Evolutionary conservation across 2,888 invertebrate species (phyloP), one percentile per base, ranked within the genome.

Genomic region (Pecten maximus): DNA sequence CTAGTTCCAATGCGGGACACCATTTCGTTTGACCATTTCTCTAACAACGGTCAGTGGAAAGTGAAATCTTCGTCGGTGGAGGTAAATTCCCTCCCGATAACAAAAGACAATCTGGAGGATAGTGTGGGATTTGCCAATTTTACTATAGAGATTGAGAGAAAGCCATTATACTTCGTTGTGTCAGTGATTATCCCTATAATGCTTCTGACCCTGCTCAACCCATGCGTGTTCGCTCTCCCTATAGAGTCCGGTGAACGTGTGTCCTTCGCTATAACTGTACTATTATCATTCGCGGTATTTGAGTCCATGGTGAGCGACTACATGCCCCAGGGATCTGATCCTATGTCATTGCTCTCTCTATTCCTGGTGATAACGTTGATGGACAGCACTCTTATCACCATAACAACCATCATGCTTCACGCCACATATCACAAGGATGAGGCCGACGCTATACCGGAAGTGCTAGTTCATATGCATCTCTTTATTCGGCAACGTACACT

Each of bases 191-290:
- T 48, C 40, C 89, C 89, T 0, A 89, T 89, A 40, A 40, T 44
- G 28, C 87, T 89, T 23, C 87, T 89, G 6, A 87, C 89, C 15
- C 89, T 89, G 28, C 40, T 89, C n/a, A 89, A 89, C 19, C 89
- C 89, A 15, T 74, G 89, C n/a, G 89, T 89, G 40, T 89, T 89
- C 35, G 40, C 86, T 16, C 50, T 89, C 15, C 89, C 89, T 6
- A 74, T 89, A 40, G 89, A 89, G 19, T 89, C 89, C 19, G 89
- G 89, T 28, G 89, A 89, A 40, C 39, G 89, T 2, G 89, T 89
- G n/a, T 89, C 89, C 23, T 89, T 89, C 48, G 89, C 89, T n/a
- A 89, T 89, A n/a, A 89, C 89, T 10, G 40, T 87, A 28, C 87
- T 89, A 35, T 40, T 89, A 35, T 89, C 89, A 15, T 89, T 89